Conservation (phyloP, 2,113 vertebrate genomes). For the Gobiocypris rarus region DNA sequence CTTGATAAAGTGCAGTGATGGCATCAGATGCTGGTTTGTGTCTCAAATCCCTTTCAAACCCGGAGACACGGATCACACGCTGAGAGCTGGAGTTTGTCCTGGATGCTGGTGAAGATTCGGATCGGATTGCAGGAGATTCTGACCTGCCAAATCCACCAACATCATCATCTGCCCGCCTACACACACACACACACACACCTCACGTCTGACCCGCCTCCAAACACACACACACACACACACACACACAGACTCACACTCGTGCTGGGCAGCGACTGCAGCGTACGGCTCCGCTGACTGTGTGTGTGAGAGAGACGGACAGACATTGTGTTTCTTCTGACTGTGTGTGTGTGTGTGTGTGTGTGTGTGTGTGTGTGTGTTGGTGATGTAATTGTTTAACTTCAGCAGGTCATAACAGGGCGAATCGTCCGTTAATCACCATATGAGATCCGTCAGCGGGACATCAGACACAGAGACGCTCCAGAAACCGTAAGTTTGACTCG, state of each 20-base stretch:
- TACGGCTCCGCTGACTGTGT: not conserved
- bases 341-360: not conserved
- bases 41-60: not conserved
- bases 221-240: constrained; percentile 5
- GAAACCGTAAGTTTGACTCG: constrained; percentile 1
- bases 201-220: not conserved
- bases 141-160: constrained; percentile 58
- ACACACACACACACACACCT: constrained; percentile 5
- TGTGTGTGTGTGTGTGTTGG: constrained; percentile 39
- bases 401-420: constrained; percentile 39
- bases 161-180: constrained; percentile 54
- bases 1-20: not conserved
- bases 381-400: constrained; percentile 68
- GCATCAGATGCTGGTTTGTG: not conserved
- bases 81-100: constrained; percentile 14
- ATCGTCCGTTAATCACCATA: constrained; percentile 35
- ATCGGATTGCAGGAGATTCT: constrained; percentile 53
- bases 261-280: not conserved
- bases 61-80: constrained; percentile 21
- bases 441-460: constrained; percentile 5
- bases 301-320: not conserved
- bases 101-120: constrained; percentile 29
- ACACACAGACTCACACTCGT: not conserved
- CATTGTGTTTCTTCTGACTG: not conserved
- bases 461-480: constrained; percentile 15